Evolutionary conservation across 2,113 vertebrate species (phyloP), one percentile per base, ranked within the genome.

Genomic region (Dermatemys mawii): DNA sequence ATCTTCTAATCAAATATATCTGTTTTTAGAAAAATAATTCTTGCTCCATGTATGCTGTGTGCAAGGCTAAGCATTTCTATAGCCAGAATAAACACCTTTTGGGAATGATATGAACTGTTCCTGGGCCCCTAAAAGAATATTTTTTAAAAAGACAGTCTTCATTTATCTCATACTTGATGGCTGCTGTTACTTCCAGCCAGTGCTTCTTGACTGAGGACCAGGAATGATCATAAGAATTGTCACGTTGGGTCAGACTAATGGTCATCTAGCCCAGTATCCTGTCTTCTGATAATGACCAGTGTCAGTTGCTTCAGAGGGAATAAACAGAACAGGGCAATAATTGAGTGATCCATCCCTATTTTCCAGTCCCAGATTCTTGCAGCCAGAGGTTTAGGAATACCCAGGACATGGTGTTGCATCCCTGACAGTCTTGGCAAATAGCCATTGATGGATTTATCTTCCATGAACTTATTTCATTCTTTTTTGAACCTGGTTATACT

Each of bases 1-100:
- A 22, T 79, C 29, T 6, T 1, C 4, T 73, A 41, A 27, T 11
- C 53, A 90, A 14, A 17, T 60, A 5, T 73, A 4, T 4, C 14
- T 32, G 5, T 76, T 70, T 93, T 84, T 55, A 67, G 29, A 81
- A 93, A 19, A 81, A 29, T 10, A 79, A 32, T 87, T 75, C 1
- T 1, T 48, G 50, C 41, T 32, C 3, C 9, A 88, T 14, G 46
- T 44, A 0, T 35, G 4, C 2, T 3, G 13, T 54, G 16, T 50
- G 4, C 24, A 78, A 63, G 89, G n/a, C 6, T 13, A 46, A 32
- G 17, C 2, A 67, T 29, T 24, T 93, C 93, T 88, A 84, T 48
- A 60, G 51, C 21, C 75, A 8, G 11, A 38, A 1, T 11, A 1
- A 78, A 4, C 8, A 81, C 14, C 32, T 48, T 8, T 48, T 22